Evolutionary conservation across 1,140 invertebrate species (phyloP), one percentile per base, ranked within the genome.

Genomic region (Leptestheria dahalacensis): DNA sequence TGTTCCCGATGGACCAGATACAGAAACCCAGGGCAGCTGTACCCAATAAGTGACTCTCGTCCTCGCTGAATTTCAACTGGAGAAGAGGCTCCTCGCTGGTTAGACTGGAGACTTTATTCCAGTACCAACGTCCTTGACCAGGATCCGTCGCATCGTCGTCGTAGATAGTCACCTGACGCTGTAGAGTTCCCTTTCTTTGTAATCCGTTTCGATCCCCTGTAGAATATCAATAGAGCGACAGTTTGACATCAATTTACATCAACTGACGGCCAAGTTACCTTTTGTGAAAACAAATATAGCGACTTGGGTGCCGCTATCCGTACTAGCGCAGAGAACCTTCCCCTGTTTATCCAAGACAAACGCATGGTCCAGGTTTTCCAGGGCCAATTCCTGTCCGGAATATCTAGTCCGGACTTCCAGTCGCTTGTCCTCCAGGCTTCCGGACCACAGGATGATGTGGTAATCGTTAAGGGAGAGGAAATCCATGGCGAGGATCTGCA

Each of bases 1-100:
- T 26, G 21, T 20, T 58, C 68, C 33, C 72, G 28, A 82, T 77
- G 66, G 83, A 80, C 83, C 84, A 87, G 12, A 88, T 77, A 20
- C 83, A 73, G 67, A 88, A 89, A 1, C 88, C 87, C 65, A 87
- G 86, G 9, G 86, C 86, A 18, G 87, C 83, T 1, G 90, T 93
- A 1, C 85, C 91, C 24, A 92, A 73, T 1, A 95, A 72, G 70
- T 83, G 83, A 55, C 79, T 77, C 69, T 92, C 87, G 53, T 88
- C 81, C 64, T 82, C 82, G 51, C 88, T 86, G 33, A 92, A 70
- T 65, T 86, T 87, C 24, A 95, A 69, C 68, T 92, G 86, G 28
- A 93, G 78, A 65, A 94, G 68, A 4, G 73, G 73, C 18, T 68
- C 67, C 6, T 68, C 68, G n/a, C 48, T 50, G 15, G 26, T 48